Evolutionary conservation across 2,888 invertebrate species (phyloP), one percentile per base, ranked within the genome.

Genomic region (Dryococelus australis): DNA sequence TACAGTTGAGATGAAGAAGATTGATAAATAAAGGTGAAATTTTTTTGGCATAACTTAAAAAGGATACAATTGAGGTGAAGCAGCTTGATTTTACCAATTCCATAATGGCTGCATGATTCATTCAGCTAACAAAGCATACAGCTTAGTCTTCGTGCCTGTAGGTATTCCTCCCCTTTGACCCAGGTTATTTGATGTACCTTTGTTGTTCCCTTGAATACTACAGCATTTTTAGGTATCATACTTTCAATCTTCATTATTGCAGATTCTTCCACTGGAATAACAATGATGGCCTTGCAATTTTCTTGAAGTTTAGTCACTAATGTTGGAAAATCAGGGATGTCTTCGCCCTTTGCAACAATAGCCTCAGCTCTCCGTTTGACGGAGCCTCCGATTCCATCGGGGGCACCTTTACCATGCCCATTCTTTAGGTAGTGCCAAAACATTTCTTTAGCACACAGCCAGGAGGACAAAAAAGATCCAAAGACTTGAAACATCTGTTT

Each of bases 121-220:
- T n/a, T n/a, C n/a, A n/a, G n/a, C n/a, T n/a, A n/a, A n/a, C n/a
- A n/a, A n/a, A n/a, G n/a, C 65, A 65, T 65, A 65, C 65, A 65
- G 20, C 65, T 65, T 16, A 65, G 24, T 65, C 65, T 16, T 65
- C n/a, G n/a, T n/a, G n/a, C n/a, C n/a, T n/a, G n/a, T n/a, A n/a
- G n/a, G n/a, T n/a, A n/a, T n/a, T n/a, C 20, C 13, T 65, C 20
- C 65, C 65, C 65, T 20, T 65, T 65, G 10, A 65, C 65, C 65
- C 65, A 65, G 65, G 20, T 65, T 65, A 65, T 65, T 65, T 65
- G 65, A 20, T 65, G 65, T 65, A 65, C 16, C 24, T 65, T 65
- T 65, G 65, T 65, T 65, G 65, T 65, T 65, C 65, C 65, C 65
- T 65, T 65, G 65, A 65, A 65, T 65, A 65, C 65, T 65, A 12